These are phyloP conservation scores for Leptinotarsa tumamoca DNA, from an alignment of 2,888 invertebrate genomes.

Conservation along the genomic window DNA sequence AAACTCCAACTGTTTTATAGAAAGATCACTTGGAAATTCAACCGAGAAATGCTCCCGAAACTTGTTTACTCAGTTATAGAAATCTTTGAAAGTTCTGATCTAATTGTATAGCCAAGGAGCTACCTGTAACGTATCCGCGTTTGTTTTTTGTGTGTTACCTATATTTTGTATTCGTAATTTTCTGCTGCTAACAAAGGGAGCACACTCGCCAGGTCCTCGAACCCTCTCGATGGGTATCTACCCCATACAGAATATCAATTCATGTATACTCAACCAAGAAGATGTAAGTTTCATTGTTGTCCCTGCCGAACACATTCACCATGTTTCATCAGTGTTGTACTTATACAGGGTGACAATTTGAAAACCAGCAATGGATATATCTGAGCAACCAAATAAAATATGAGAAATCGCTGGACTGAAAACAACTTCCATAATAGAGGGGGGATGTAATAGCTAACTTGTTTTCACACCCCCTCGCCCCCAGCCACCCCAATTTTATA, in stretches of 20 bases:
- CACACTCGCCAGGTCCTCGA: conserved; percentile 92
- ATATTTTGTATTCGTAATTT: conserved; percentile 66
- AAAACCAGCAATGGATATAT: no score
- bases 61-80: background rate
- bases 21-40: no score
- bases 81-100: background rate
- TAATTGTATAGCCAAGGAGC: conserved; percentile 3
- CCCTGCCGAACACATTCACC: background rate
- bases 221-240: conserved; percentile 91
- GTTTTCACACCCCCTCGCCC: no score
- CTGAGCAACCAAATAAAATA: no score
- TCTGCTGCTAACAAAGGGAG: conserved; percentile 79
- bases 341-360: background rate
- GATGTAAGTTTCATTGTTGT: conserved; percentile 80
- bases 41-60: background rate
- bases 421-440: no score
- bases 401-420: no score
- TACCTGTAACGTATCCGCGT: conserved; percentile 19
- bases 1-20: no score
- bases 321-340: background rate
- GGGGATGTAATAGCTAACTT: no score
- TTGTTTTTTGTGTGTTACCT: conserved; percentile 63
- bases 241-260: conserved; percentile 89
- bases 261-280: conserved; percentile 86
- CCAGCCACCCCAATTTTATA: no score